Percentiles rank a stretch among this genome's conserved stretches.
Conservation (phyloP, 2,888 invertebrate species). For the Lepidonotus clava region DNA sequence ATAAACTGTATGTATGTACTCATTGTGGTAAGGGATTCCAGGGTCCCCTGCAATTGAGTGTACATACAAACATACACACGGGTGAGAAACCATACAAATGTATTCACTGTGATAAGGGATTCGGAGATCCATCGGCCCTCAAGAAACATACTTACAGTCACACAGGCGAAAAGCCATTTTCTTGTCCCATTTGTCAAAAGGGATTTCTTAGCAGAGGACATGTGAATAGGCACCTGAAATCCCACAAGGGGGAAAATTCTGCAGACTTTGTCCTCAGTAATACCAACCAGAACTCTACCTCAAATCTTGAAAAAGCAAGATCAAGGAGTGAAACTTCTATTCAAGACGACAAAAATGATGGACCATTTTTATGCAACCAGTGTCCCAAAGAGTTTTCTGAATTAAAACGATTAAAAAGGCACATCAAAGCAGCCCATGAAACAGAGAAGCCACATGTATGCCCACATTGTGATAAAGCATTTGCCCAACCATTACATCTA, state of each 20-base stretch:
- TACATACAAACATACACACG: too few relatives aligned
- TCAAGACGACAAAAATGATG: too few relatives aligned
- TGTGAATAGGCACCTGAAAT: not conserved
- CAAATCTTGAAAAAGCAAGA: too few relatives aligned
- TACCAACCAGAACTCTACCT: not conserved
- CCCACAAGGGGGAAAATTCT: not conserved
- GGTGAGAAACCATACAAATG: too few relatives aligned
- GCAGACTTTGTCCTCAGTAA: not conserved
- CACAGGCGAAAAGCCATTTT: not conserved
- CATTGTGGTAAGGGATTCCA: too few relatives aligned
- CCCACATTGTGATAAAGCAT: not conserved
- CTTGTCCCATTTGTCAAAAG: not conserved
- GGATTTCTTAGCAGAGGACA: not conserved
- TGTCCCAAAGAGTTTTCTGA: conserved; percentile 26
- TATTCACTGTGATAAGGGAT: not conserved
- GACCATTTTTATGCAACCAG: not conserved
- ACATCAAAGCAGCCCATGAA: not conserved
- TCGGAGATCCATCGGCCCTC: not conserved
- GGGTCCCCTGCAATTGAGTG: too few relatives aligned
- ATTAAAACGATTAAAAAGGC: not conserved
- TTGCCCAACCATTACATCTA: not conserved
- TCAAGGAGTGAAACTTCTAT: too few relatives aligned
- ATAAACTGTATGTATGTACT: too few relatives aligned
- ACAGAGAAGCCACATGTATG: conserved; percentile 34
- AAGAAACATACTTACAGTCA: not conserved